These are phyloP conservation scores for Cavia aperea DNA, from an alignment of 2,113 vertebrate genomes.

Conservation along the genomic window DNA sequence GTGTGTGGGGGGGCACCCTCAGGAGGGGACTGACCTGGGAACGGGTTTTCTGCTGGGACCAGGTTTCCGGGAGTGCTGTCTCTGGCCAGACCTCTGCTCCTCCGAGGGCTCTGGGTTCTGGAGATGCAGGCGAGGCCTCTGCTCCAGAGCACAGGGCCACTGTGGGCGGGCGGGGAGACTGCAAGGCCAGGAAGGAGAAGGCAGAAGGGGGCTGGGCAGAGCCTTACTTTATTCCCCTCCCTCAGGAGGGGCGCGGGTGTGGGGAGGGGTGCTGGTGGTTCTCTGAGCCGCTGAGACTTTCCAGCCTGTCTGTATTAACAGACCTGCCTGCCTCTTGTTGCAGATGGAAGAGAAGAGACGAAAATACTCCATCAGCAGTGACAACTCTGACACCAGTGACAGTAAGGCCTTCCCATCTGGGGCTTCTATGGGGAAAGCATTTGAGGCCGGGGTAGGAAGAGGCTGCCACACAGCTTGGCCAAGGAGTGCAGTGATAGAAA, in stretches of 20 bases:
- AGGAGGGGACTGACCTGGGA: too few relatives aligned
- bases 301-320: slow-evolving; percentile 54
- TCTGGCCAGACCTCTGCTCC: neutral
- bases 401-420: slow-evolving; percentile 82
- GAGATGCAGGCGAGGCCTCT: neutral
- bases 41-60: neutral
- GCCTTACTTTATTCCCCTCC: neutral
- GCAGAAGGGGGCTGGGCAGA: neutral
- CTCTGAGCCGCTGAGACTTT: neutral
- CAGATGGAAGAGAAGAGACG: slow-evolving; percentile 98
- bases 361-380: slow-evolving; percentile 97
- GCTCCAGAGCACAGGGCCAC: neutral
- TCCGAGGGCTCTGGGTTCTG: neutral
- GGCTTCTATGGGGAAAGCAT: slow-evolving; percentile 60
- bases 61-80: neutral
- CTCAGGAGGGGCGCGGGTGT: neutral
- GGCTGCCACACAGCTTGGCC: neutral
- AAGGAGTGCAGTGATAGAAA: neutral
- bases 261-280: neutral
- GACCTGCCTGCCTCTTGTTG: slow-evolving; percentile 72
- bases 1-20: neutral
- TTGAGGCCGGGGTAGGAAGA: slow-evolving; percentile 44
- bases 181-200: neutral
- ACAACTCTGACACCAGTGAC: slow-evolving; percentile 98
- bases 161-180: neutral